These are phyloP conservation scores for Sesamia nonagrioides DNA, from an alignment of 1,140 invertebrate genomes.

Conservation along the genomic window DNA sequence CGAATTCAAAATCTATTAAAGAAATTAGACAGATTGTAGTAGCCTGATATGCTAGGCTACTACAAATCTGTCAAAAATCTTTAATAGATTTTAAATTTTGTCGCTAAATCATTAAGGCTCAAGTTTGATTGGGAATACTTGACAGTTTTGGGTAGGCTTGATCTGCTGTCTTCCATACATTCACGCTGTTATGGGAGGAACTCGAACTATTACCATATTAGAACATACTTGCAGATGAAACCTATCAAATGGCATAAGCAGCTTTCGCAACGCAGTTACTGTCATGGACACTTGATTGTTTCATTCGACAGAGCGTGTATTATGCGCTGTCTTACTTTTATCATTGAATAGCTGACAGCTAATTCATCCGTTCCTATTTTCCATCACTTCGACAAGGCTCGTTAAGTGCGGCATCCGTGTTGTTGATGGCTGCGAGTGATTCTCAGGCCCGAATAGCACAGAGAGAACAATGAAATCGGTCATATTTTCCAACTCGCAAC, in stretches of 20 bases:
- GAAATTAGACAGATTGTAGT: too few species aligned
- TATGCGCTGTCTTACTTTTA: conserved; percentile 67
- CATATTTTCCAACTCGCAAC: conserved; percentile 82
- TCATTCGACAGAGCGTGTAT: conserved; percentile 61
- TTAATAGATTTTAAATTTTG: too few species aligned
- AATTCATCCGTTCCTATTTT: conserved; percentile 81
- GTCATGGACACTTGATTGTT: conserved; percentile 72
- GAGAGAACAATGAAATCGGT: conserved; percentile 85
- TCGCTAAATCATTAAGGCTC: too few species aligned
- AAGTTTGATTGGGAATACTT: too few species aligned
- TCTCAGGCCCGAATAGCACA: conserved; percentile 74
- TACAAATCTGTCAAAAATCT: too few species aligned
- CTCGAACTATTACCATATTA: background rate
- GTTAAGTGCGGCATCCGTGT: conserved; percentile 82
- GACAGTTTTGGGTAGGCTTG: too few species aligned
- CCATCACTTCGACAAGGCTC: conserved; percentile 84
- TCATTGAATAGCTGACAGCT: conserved; percentile 77
- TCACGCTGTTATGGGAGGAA: too few species aligned
- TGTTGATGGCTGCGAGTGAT: conserved; percentile 83
- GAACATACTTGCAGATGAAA: background rate
- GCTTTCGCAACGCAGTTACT: conserved; percentile 48
- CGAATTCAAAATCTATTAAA: too few species aligned
- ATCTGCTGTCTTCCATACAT: too few species aligned
- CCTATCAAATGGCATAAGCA: background rate
- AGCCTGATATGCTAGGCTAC: too few species aligned